A percentile compares a stretch with the other conserved stretches of the same genome.
Evolutionary conservation across 2,888 invertebrate species (phyloP).

Genomic region (Adelognathus sp.): DNA sequence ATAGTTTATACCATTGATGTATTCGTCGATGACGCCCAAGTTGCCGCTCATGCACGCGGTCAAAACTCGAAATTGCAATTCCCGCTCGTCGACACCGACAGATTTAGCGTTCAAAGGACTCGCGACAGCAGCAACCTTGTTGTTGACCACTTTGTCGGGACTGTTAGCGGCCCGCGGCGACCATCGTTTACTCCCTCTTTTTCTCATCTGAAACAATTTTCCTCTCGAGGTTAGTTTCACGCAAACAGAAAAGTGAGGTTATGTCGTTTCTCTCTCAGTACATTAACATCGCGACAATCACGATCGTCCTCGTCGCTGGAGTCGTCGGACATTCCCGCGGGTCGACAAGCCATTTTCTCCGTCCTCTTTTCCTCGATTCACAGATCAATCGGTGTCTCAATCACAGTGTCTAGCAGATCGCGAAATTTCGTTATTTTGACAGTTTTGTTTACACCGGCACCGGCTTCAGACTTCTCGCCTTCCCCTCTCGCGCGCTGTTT

Average conservation of each 20-base stretch:
- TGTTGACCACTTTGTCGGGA: neutral
- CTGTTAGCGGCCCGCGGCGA: constrained; percentile 1
- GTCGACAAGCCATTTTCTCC: constrained; percentile 56
- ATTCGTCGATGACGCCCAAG: constrained; percentile 65
- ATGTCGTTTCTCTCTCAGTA: constrained; percentile 38
- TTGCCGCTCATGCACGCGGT: constrained; percentile 72
- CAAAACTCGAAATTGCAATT: constrained; percentile 61
- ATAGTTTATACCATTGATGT: constrained; percentile 64
- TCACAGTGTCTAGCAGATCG: too few relatives aligned
- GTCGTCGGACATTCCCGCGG: constrained; percentile 64
- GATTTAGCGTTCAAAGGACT: constrained; percentile 12
- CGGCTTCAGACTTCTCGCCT: too few relatives aligned
- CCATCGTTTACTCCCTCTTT: constrained; percentile 11
- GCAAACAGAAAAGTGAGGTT: constrained; percentile 26
- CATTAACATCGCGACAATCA: constrained; percentile 39
- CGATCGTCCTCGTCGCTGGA: constrained; percentile 51
- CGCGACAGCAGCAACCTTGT: neutral
- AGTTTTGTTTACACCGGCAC: too few relatives aligned
- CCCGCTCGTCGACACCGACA: constrained; percentile 54
- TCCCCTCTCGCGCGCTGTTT: too few relatives aligned
- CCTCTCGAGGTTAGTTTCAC: neutral
- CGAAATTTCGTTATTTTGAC: too few relatives aligned
- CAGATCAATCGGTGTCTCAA: too few relatives aligned
- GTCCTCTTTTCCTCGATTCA: too few relatives aligned
- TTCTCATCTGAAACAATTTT: constrained; percentile 7